Evolutionary conservation across 1,140 invertebrate species (phyloP).

Genomic region (Arion vulgaris): DNA sequence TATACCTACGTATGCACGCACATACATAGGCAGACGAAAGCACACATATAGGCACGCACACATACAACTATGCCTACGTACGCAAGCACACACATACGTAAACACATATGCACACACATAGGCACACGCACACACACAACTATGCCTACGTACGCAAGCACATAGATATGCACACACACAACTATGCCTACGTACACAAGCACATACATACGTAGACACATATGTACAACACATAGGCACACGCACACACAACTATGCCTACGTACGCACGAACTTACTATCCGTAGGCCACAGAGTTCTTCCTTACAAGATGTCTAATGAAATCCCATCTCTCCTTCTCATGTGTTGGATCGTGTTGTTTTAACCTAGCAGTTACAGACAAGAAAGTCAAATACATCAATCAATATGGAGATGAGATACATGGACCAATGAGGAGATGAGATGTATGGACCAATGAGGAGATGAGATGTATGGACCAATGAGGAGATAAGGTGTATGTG

Average conservation of each 20-base stretch:
- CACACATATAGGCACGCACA: too few species aligned
- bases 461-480: too few species aligned
- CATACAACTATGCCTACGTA: too few species aligned
- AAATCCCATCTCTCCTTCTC: slow-evolving; percentile 17
- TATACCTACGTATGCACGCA: neutral
- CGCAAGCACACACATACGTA: neutral
- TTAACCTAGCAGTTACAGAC: too few species aligned
- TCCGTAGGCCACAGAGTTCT: neutral
- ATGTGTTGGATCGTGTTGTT: neutral
- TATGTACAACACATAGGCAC: neutral
- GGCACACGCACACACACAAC: neutral
- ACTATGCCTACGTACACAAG: too few species aligned
- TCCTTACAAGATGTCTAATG: neutral
- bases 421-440: too few species aligned
- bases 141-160: too few species aligned
- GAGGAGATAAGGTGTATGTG: too few species aligned
- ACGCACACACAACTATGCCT: neutral
- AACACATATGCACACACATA: neutral
- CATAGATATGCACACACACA: too few species aligned
- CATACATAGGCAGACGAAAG: neutral
- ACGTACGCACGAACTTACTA: slow-evolving; percentile 28
- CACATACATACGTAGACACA: neutral
- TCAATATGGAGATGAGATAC: too few species aligned
- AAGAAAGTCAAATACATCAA: too few species aligned
- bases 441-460: too few species aligned